Percentiles rank a stretch among this genome's conserved stretches.
phyloP scores from a whole-genome alignment of 1,140 invertebrate genomes.

The Procambarus virginalis region DNA sequence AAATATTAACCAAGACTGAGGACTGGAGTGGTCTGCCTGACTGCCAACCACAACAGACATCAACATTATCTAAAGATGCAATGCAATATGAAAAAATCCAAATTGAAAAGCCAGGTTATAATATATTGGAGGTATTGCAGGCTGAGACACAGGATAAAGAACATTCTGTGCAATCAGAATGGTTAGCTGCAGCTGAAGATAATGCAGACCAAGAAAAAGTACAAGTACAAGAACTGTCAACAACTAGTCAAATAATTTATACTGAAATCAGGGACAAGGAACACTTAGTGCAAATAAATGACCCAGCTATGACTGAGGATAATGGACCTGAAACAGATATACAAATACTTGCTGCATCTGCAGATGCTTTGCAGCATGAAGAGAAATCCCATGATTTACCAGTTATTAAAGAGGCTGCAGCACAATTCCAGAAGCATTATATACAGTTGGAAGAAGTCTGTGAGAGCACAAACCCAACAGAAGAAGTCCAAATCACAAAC shows the following conservation, averaged over 20 bases:
- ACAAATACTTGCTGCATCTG: background rate
- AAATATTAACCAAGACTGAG: background rate
- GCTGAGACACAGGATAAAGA: constrained; percentile 42
- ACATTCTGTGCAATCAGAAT: constrained; percentile 12
- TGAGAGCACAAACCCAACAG: background rate
- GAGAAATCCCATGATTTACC: background rate
- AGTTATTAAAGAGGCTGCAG: constrained; percentile 15
- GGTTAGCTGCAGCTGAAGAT: background rate
- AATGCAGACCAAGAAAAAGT: background rate
- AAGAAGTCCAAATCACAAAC: background rate
- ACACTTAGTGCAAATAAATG: background rate
- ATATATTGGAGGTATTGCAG: constrained; percentile 10
- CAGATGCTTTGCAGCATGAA: background rate
- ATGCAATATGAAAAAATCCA: background rate
- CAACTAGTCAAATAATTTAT: background rate
- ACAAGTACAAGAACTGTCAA: background rate
- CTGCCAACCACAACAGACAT: background rate
- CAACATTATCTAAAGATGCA: too few relatives aligned
- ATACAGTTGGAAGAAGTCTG: background rate
- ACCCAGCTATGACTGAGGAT: background rate
- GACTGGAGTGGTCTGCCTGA: background rate
- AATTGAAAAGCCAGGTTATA: background rate
- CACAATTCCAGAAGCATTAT: constrained; percentile 18
- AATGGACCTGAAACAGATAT: background rate
- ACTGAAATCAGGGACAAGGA: background rate